A percentile compares a stretch with the other conserved stretches of the same genome.
Conservation (phyloP, 64 coral and sea anemone species). For the Dendrophyllia cribrosa region DNA sequence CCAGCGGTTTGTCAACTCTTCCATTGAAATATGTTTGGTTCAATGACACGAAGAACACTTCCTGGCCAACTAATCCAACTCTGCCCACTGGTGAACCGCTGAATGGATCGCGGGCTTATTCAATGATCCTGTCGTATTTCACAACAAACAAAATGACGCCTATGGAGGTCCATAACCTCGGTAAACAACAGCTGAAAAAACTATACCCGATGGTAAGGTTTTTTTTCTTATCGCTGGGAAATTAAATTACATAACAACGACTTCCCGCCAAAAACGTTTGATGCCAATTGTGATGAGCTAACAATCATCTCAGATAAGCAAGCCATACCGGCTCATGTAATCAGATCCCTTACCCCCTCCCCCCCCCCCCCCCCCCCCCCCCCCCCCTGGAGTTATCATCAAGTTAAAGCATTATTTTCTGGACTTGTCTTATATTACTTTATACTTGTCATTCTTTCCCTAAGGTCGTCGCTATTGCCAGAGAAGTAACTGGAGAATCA, state of each 20-base stretch:
- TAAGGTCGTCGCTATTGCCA: constrained; percentile 55
- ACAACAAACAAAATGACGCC: constrained; percentile 54
- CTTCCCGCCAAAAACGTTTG: no score
- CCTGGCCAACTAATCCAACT: constrained; percentile 16
- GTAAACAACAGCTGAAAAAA: constrained; percentile 52
- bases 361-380: no score
- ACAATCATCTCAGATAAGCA: no score
- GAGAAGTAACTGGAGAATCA: constrained; percentile 10
- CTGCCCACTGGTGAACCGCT: constrained; percentile 58
- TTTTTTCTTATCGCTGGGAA: background rate
- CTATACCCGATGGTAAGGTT: constrained; percentile 86
- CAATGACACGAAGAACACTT: constrained; percentile 16
- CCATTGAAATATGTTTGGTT: constrained; percentile 49
- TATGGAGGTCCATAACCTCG: constrained; percentile 58
- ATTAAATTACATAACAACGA: background rate
- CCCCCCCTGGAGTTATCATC: no score
- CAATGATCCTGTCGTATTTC: constrained; percentile 63
- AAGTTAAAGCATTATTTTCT: no score
- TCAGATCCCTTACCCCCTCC: no score
- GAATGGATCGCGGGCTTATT: constrained; percentile 49
- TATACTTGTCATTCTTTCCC: background rate
- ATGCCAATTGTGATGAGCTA: no score
- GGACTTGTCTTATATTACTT: no score
- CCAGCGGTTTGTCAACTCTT: constrained; percentile 51
- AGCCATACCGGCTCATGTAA: no score